A percentile compares a stretch with the other conserved stretches of the same genome.
Conservation (phyloP, 1,140 invertebrate species). For the Caenorhabditis brenneri region DNA sequence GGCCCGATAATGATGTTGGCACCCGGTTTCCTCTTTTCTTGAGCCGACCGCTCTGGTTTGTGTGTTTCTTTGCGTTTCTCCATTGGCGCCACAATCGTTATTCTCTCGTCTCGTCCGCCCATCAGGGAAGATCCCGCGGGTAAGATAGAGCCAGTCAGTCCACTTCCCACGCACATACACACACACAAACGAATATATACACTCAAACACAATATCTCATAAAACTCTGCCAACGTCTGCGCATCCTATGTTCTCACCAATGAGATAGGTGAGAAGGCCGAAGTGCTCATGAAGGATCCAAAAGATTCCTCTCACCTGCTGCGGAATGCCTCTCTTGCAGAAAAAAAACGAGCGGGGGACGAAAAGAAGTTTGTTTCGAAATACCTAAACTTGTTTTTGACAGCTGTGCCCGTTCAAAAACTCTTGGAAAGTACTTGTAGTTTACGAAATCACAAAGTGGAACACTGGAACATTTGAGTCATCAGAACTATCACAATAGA, state of each 20-base stretch:
- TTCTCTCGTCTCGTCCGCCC: conserved; percentile 33
- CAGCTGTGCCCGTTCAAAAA: not conserved
- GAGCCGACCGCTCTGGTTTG: conserved; percentile 26
- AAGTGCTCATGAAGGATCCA: conserved; percentile 28
- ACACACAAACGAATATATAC: conserved; percentile 19
- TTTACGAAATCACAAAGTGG: too few species aligned
- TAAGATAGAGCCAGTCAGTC: conserved; percentile 40
- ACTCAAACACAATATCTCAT: conserved; percentile 38
- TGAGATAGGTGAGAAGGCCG: conserved; percentile 30
- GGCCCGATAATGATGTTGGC: conserved; percentile 41
- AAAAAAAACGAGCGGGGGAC: conserved; percentile 18
- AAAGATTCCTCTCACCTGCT: conserved; percentile 39
- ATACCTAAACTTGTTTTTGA: conserved; percentile 23
- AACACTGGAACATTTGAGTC: not conserved
- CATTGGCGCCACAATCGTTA: conserved; percentile 7
- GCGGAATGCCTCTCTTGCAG: conserved; percentile 28
- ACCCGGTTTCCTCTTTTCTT: conserved; percentile 32
- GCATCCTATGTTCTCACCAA: conserved; percentile 12
- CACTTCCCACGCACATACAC: conserved; percentile 36
- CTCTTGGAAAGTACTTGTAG: not conserved
- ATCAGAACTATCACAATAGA: too few species aligned
- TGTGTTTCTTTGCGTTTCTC: conserved; percentile 29
- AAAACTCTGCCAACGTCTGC: conserved; percentile 27
- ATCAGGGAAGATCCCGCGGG: conserved; percentile 40
- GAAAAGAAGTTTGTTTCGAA: conserved; percentile 24